phyloP scores from a whole-genome alignment of 2,888 invertebrate genomes.

The Dasypolia templi region DNA sequence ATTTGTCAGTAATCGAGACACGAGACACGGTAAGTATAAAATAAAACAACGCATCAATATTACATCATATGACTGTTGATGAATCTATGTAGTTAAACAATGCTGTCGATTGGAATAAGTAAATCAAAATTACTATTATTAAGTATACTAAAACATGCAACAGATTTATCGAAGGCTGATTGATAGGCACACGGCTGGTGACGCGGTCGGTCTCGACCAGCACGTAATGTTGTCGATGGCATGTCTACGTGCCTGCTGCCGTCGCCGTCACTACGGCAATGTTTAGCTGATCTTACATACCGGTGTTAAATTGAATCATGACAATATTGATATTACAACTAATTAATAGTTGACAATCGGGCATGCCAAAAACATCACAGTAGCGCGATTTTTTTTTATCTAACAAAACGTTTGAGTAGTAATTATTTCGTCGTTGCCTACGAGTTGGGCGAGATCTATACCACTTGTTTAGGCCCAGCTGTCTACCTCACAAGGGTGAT shows the following conservation, averaged over 20 bases:
- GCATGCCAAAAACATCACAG: background rate
- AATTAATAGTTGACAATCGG: background rate
- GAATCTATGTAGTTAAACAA: background rate
- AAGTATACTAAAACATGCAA: background rate
- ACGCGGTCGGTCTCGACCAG: background rate
- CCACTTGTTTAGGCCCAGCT: background rate
- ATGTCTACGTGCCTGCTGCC: background rate
- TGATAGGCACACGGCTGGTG: background rate
- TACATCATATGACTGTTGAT: background rate
- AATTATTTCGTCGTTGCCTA: background rate
- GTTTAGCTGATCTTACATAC: background rate
- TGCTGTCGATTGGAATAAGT: background rate
- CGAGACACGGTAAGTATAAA: no score
- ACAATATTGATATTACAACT: constrained; percentile 7
- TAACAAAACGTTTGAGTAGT: no score
- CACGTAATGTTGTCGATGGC: background rate
- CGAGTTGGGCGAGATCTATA: background rate
- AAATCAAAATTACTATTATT: background rate
- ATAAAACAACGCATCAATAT: background rate
- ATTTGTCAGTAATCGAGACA: no score
- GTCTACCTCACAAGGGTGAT: background rate
- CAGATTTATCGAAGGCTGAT: constrained; percentile 1
- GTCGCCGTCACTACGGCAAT: no score
- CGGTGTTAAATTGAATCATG: background rate
- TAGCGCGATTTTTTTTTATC: no score